Conservation (phyloP, 2,888 invertebrate species). For the Melanophora roralis region DNA sequence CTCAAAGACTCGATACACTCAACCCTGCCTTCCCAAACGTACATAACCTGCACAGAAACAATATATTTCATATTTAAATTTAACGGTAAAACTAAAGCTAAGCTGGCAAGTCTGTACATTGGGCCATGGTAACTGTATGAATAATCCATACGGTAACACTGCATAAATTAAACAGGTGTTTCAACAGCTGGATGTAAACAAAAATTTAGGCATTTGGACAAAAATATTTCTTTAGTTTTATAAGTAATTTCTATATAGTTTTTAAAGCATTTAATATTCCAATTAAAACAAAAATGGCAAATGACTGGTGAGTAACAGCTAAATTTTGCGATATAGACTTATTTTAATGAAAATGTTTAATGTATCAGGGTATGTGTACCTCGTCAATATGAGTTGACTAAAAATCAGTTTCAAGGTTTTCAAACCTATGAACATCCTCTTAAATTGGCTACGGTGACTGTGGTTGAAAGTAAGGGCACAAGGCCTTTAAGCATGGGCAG, state of each 20-base stretch:
- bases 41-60: too few relatives aligned
- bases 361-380: slow-evolving; percentile 72
- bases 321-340: background rate
- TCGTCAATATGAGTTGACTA: slow-evolving; percentile 69
- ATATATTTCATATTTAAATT: too few relatives aligned
- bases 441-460: slow-evolving; percentile 78
- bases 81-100: too few relatives aligned
- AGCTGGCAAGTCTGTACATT: too few relatives aligned
- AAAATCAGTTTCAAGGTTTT: slow-evolving; percentile 68
- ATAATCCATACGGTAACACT: background rate
- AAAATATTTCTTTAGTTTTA: slow-evolving; percentile 8
- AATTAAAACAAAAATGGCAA: slow-evolving; percentile 53
- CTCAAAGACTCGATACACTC: too few relatives aligned
- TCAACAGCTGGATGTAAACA: slow-evolving; percentile 12
- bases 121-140: too few relatives aligned
- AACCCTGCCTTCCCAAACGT: too few relatives aligned
- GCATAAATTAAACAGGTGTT: background rate
- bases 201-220: slow-evolving; percentile 2
- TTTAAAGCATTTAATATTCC: background rate
- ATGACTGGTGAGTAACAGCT: slow-evolving; percentile 53
- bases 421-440: slow-evolving; percentile 80
- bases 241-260: background rate
- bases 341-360: background rate
- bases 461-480: slow-evolving; percentile 79
- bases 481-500: slow-evolving; percentile 70